These are phyloP conservation scores for Pygmarrhopalites habei DNA, from an alignment of 1,140 invertebrate genomes.

Conservation along the genomic window DNA sequence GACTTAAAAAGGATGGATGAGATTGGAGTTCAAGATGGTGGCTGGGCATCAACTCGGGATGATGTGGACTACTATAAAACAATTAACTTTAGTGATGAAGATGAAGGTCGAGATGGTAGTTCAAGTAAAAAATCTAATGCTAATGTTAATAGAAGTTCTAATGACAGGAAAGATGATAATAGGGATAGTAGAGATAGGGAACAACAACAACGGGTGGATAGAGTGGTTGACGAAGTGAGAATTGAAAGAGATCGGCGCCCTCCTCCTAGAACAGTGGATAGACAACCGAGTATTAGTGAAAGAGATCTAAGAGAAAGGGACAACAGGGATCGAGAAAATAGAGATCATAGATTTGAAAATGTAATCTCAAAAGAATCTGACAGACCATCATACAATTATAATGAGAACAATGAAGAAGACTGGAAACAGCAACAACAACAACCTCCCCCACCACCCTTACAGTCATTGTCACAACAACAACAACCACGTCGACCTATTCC, in stretches of 20 bases:
- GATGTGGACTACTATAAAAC: constrained; percentile 95
- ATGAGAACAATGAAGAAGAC: constrained; percentile 20
- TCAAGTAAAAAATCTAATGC: neutral
- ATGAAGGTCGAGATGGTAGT: constrained; percentile 42
- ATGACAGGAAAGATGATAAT: too few species aligned
- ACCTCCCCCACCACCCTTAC: neutral
- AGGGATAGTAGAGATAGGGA: too few species aligned
- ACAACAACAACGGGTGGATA: neutral
- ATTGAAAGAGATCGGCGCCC: neutral
- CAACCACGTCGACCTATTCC: neutral
- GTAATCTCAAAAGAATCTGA: neutral
- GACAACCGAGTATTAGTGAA: constrained; percentile 8
- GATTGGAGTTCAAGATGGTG: constrained; percentile 69
- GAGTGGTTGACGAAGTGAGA: neutral
- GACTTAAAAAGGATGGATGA: constrained; percentile 86
- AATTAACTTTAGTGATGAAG: constrained; percentile 87
- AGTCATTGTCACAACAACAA: neutral
- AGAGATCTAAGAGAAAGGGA: constrained; percentile 12
- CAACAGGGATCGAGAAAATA: neutral
- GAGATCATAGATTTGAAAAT: neutral
- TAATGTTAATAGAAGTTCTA: too few species aligned
- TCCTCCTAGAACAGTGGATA: neutral
- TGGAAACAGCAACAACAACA: constrained; percentile 19
- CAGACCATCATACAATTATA: neutral
- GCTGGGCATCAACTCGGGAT: constrained; percentile 78